phyloP scores from a whole-genome alignment of 2,113 vertebrate species.

The Gasterosteus aculeatus region DNA sequence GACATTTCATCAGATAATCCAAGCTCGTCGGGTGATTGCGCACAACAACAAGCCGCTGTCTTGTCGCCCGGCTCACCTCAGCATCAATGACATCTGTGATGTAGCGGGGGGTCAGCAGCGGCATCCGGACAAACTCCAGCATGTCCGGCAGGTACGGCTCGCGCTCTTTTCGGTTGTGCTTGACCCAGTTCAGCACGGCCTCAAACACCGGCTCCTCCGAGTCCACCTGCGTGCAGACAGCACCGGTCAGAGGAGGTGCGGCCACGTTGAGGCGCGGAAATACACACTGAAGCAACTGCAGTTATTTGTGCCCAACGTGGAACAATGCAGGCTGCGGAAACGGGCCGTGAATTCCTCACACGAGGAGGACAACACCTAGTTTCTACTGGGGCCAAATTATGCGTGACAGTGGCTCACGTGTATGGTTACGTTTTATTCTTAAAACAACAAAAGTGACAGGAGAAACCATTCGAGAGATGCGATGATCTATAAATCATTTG shows the following conservation, averaged over 20 bases:
- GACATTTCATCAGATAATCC: slow-evolving; percentile 17
- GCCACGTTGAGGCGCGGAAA: not conserved
- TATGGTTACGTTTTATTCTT: slow-evolving; percentile 43
- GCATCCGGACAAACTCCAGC: slow-evolving; percentile 96
- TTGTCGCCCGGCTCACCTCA: slow-evolving; percentile 84
- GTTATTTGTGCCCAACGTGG: not conserved
- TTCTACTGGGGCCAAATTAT: slow-evolving; percentile 32
- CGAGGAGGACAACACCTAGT: not conserved
- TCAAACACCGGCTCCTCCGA: slow-evolving; percentile 98
- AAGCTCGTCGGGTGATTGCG: slow-evolving; percentile 9
- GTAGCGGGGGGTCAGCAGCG: slow-evolving; percentile 95
- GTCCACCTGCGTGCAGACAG: slow-evolving; percentile 85
- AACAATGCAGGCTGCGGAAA: not conserved
- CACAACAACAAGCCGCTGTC: not conserved
- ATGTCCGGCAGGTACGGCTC: slow-evolving; percentile 91
- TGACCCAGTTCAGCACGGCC: slow-evolving; percentile 97
- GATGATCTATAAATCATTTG: slow-evolving; percentile 61
- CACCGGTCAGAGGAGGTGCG: not conserved
- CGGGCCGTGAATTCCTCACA: slow-evolving; percentile 7
- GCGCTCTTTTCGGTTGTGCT: slow-evolving; percentile 91
- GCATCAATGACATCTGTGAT: slow-evolving; percentile 98
- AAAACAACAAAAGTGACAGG: slow-evolving; percentile 50
- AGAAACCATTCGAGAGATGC: slow-evolving; percentile 23
- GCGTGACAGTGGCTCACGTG: slow-evolving; percentile 34
- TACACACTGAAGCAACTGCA: not conserved